A percentile compares a stretch with the other conserved stretches of the same genome.
These are phyloP conservation scores for Thymelicus lineola DNA, from an alignment of 2,888 invertebrate genomes.

Conservation along the genomic window DNA sequence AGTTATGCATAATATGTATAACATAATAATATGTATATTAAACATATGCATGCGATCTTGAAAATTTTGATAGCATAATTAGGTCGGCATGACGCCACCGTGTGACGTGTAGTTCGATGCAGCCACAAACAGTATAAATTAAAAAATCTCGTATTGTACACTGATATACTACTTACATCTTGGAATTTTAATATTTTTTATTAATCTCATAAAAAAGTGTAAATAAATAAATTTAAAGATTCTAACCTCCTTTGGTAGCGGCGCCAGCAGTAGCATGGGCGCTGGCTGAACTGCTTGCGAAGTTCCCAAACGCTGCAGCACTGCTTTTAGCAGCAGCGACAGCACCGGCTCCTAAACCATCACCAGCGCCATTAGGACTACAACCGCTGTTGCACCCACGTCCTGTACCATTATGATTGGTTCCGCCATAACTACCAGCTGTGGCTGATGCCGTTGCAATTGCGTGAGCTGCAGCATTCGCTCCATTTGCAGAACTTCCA, in stretches of 20 bases:
- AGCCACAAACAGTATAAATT: no score
- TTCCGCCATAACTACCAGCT: conserved; percentile 50
- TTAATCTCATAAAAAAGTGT: no score
- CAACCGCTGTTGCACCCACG: conserved; percentile 49
- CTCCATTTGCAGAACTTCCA: conserved; percentile 38
- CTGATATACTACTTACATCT: no score
- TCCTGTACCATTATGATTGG: conserved; percentile 46
- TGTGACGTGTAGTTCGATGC: no score
- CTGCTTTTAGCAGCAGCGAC: conserved; percentile 60
- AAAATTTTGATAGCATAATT: no score
- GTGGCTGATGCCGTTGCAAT: conserved; percentile 54
- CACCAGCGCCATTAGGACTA: conserved; percentile 40
- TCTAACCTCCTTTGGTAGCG: conserved; percentile 69
- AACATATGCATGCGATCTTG: no score
- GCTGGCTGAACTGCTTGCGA: conserved; percentile 68
- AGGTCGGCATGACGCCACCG: no score
- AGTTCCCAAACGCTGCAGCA: conserved; percentile 58
- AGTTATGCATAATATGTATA: no score
- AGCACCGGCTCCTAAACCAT: conserved; percentile 39
- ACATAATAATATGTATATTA: no score
- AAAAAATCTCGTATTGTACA: no score
- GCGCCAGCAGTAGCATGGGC: conserved; percentile 69
- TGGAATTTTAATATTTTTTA: no score
- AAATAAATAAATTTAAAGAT: background rate
- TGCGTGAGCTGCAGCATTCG: conserved; percentile 52